phyloP scores from a whole-genome alignment of 2,113 vertebrate genomes.

The Ophiodon elongatus region DNA sequence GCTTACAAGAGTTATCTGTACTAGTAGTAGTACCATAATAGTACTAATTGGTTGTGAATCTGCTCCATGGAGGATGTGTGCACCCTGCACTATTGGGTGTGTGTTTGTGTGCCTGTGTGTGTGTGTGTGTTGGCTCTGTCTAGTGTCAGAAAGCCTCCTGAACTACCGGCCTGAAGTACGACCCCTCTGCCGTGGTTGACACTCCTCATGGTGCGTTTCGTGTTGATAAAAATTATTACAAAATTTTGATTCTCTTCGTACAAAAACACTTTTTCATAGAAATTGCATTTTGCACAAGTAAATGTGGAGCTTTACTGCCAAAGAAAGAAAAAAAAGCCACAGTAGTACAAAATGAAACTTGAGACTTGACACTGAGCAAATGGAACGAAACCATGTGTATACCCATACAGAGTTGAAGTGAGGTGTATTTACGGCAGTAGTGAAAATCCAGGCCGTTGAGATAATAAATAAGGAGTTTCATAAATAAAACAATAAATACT shows the following conservation, averaged over 20 bases:
- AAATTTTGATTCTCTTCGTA: conserved; percentile 91
- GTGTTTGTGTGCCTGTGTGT: conserved; percentile 3
- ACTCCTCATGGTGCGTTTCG: conserved; percentile 86
- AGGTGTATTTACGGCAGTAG: conserved; percentile 62
- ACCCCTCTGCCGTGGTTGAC: conserved; percentile 51
- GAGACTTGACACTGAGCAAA: conserved; percentile 64
- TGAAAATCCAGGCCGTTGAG: conserved; percentile 84
- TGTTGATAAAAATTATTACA: conserved; percentile 99
- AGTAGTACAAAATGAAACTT: conserved; percentile 77
- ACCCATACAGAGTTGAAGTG: conserved; percentile 53
- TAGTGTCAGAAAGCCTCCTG: conserved; percentile 42
- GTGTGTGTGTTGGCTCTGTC: conserved; percentile 14
- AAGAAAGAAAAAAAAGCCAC: conserved; percentile 79
- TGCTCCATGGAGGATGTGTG: conserved; percentile 56
- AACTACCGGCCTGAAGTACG: conserved; percentile 23
- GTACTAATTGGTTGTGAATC: conserved; percentile 39
- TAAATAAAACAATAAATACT: conserved; percentile 84
- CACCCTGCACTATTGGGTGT: conserved; percentile 15
- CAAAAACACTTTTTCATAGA: conserved; percentile 98
- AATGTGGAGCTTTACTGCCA: conserved; percentile 89
- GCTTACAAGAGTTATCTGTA: conserved; percentile 80
- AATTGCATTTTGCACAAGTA: conserved; percentile 99
- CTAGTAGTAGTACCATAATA: conserved; percentile 1
- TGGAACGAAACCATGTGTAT: conserved; percentile 29
- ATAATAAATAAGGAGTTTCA: conserved; percentile 78